phyloP scores from a whole-genome alignment of 2,888 invertebrate species.

The Lasioglossum morio region DNA sequence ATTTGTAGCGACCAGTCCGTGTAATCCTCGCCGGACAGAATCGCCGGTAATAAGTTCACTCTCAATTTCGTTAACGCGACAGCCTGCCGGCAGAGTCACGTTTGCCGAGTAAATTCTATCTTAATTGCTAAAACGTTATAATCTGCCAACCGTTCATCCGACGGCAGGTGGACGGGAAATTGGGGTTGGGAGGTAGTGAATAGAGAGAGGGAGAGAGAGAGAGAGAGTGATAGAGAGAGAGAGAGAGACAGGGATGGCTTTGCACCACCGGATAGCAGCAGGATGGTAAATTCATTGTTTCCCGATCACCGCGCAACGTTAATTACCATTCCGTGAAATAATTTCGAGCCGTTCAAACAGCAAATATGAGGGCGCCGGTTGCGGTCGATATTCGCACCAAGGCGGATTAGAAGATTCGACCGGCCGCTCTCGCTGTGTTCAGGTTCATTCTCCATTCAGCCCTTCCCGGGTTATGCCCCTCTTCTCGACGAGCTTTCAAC shows the following conservation, averaged over 20 bases:
- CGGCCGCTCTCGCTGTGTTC: background rate
- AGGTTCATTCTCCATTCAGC: background rate
- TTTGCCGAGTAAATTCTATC: conserved; percentile 50
- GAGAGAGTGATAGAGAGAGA: background rate
- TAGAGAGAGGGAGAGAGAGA: background rate
- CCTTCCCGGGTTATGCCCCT: background rate
- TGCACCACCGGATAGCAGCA: background rate
- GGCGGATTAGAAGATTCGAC: conserved; percentile 8
- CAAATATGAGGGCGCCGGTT: background rate
- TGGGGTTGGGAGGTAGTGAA: background rate
- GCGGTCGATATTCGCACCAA: background rate
- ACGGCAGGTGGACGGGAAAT: background rate
- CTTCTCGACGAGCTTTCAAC: background rate
- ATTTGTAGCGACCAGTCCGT: conserved; percentile 18
- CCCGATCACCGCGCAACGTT: conserved; percentile 16
- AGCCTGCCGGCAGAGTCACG: conserved; percentile 16
- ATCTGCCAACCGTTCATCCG: conserved; percentile 17
- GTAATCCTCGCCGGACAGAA: conserved; percentile 36
- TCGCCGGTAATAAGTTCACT: conserved; percentile 57
- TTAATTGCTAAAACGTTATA: conserved; percentile 42
- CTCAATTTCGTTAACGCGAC: conserved; percentile 45
- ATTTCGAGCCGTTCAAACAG: conserved; percentile 23
- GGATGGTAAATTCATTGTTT: conserved; percentile 28
- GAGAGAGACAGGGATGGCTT: background rate
- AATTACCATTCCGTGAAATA: conserved; percentile 38